Percentiles rank a stretch among this genome's conserved stretches.
Conservation (phyloP, 1,140 invertebrate species). For the Drosophila arawakana region DNA sequence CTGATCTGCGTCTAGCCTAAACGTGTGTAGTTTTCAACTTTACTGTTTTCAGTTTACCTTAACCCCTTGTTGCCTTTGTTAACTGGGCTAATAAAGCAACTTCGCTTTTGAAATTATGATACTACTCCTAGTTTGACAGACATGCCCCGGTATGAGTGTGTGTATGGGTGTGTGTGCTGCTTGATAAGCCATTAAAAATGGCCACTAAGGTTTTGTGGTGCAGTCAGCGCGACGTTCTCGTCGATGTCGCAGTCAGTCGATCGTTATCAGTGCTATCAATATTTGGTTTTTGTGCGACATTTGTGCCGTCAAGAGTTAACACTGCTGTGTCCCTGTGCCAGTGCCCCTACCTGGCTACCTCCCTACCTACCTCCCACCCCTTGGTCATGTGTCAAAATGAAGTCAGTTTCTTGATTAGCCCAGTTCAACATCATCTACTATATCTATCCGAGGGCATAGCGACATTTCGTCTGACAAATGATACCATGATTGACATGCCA, state of each 20-base stretch:
- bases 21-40: too few species aligned
- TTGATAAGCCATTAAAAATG: slow-evolving; percentile 81
- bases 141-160: slow-evolving; percentile 4
- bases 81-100: background rate
- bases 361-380: background rate
- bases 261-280: slow-evolving; percentile 72
- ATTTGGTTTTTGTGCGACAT: slow-evolving; percentile 67
- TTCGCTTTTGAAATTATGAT: slow-evolving; percentile 34
- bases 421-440: slow-evolving; percentile 36
- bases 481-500: slow-evolving; percentile 71
- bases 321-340: background rate
- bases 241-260: slow-evolving; percentile 50
- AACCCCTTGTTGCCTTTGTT: too few species aligned
- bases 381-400: slow-evolving; percentile 71
- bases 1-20: too few species aligned
- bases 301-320: slow-evolving; percentile 25
- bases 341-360: background rate
- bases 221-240: slow-evolving; percentile 32
- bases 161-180: slow-evolving; percentile 32
- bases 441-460: slow-evolving; percentile 38
- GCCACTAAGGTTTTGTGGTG: slow-evolving; percentile 59
- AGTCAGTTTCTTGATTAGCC: slow-evolving; percentile 55
- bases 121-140: slow-evolving; percentile 6
- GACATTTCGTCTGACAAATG: slow-evolving; percentile 43
- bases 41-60: too few species aligned